Percentiles rank a stretch among this genome's conserved stretches.
These are phyloP conservation scores for Boloria selene DNA, from an alignment of 2,888 invertebrate species.

Conservation along the genomic window DNA sequence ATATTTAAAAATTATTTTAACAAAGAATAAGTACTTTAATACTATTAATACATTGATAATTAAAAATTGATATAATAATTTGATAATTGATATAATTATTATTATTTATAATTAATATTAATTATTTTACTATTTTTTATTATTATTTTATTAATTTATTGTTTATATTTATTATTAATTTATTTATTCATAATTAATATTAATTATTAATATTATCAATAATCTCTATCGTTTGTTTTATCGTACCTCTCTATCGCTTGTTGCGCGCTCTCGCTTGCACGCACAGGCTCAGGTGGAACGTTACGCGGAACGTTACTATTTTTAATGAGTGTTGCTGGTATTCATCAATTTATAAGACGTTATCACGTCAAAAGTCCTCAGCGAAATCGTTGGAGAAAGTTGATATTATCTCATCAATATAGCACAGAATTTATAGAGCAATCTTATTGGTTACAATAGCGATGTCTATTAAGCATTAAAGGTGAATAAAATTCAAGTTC, in stretches of 20 bases:
- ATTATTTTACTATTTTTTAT: too few relatives aligned
- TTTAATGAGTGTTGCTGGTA: too few relatives aligned
- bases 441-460: slow-evolving; percentile 15
- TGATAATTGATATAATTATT: too few relatives aligned
- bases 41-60: not conserved
- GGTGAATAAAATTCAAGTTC: slow-evolving; percentile 12
- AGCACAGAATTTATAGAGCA: slow-evolving; percentile 12
- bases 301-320: too few relatives aligned
- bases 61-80: not conserved
- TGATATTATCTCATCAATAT: slow-evolving; percentile 6
- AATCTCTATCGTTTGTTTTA: not conserved
- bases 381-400: slow-evolving; percentile 5
- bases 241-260: not conserved
- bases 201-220: not conserved
- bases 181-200: not conserved
- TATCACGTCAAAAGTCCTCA: not conserved
- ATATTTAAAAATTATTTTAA: too few relatives aligned
- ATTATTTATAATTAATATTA: not conserved
- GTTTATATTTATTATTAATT: not conserved
- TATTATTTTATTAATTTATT: too few relatives aligned
- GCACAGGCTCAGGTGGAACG: too few relatives aligned
- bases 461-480: slow-evolving; percentile 17
- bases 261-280: not conserved
- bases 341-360: too few relatives aligned
- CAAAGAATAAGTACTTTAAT: too few relatives aligned